Conservation (phyloP, 2,113 vertebrate genomes). For the Esox niger region DNA sequence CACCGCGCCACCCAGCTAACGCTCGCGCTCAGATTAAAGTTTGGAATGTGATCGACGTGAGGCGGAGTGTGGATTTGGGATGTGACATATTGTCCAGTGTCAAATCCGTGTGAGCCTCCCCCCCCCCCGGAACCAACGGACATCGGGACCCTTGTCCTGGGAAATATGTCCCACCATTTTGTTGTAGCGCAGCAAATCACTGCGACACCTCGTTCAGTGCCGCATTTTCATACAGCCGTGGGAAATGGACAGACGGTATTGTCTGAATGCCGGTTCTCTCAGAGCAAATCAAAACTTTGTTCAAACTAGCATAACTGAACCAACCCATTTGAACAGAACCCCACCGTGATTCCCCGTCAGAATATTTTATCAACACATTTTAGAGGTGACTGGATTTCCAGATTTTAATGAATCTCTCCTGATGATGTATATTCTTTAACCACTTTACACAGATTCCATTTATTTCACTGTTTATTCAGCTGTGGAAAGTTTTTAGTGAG, state of each 20-base stretch:
- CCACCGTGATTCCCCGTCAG: no score
- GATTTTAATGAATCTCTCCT: no score
- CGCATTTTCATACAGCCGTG: background rate
- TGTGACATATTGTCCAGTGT: background rate
- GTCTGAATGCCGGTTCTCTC: no score
- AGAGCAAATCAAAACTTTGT: no score
- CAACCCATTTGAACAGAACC: no score
- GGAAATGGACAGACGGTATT: background rate
- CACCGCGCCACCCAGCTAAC: background rate
- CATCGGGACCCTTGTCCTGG: background rate
- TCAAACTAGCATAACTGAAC: no score
- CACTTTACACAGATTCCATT: no score
- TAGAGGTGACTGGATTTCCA: no score
- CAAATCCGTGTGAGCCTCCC: background rate
- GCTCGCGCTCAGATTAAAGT: background rate
- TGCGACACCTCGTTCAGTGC: background rate
- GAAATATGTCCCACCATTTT: constrained; percentile 3
- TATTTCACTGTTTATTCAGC: no score
- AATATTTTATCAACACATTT: no score
- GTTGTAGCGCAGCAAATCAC: background rate
- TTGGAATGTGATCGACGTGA: background rate
- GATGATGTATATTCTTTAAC: no score
- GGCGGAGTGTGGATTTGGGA: background rate
- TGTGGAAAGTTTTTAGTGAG: no score
- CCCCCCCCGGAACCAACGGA: background rate